Evolutionary conservation across 2,113 vertebrate genomes (phyloP).

Genomic region (Osmerus mordax): DNA sequence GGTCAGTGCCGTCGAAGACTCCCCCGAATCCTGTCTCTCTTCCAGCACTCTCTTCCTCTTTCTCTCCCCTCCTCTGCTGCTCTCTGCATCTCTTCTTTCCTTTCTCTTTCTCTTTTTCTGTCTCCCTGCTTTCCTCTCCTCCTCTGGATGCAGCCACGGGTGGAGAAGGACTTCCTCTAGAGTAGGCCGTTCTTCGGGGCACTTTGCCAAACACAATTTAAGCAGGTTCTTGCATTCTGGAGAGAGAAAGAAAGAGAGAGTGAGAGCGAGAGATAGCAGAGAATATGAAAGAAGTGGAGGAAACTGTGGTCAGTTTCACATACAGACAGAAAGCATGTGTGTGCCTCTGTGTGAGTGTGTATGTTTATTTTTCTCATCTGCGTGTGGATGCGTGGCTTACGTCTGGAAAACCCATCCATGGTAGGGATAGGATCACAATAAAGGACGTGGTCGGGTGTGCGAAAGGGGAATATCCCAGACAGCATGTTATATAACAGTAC

Average conservation of each 20-base stretch:
- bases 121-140: too few relatives aligned
- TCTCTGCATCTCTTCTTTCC: too few relatives aligned
- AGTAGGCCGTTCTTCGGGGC: neutral
- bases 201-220: neutral
- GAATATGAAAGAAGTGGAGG: too few relatives aligned
- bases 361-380: too few relatives aligned
- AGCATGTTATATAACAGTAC: neutral
- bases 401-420: neutral
- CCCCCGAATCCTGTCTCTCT: too few relatives aligned
- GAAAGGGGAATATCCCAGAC: neutral
- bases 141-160: neutral
- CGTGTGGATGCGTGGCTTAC: neutral
- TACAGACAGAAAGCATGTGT: neutral
- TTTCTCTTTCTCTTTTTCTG: too few relatives aligned
- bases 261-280: too few relatives aligned
- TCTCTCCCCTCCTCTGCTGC: too few relatives aligned
- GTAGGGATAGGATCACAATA: neutral
- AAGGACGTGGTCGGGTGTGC: constrained; percentile 33
- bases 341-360: neutral
- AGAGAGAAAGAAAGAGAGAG: neutral
- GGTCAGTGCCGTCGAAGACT: too few relatives aligned
- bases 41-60: too few relatives aligned
- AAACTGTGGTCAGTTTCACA: too few relatives aligned
- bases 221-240: neutral
- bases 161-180: neutral